Base-by-base conservation (phyloP, 2,888 invertebrate species). In the Zonitis immaculata region DNA sequence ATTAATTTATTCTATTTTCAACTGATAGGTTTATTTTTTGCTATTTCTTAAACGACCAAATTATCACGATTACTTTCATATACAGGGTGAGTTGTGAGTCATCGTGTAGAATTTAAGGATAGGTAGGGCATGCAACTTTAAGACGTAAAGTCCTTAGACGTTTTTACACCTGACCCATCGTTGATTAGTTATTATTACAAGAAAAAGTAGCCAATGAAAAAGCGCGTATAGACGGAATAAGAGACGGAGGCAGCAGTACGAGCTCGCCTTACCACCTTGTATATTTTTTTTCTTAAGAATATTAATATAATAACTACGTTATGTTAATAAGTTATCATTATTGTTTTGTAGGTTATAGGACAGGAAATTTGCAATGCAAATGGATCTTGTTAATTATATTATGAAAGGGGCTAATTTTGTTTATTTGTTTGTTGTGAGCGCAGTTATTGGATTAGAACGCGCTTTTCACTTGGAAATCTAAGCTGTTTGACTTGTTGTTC, bases 321-420 rank as follows among this genome's bases (percentile, higher is more conserved):
- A 18, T 27, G 49, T 39, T 49, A 27, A 47, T 44, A 30, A n/a
- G n/a, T n/a, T n/a, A n/a, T n/a, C n/a, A n/a, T n/a, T n/a, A n/a
- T n/a, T n/a, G n/a, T n/a, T n/a, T 42, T 52, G 42, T 39, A 50
- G 43, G 18, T 27, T 49, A 50, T 46, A 42, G 45, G 47, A 18
- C 16, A 8, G 39, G 12, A 47, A 26, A 56, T 56, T 44, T 56
- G 52, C 48, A 56, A 49, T 56, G 56, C 49, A 56, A 56, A 56
- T 56, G 49, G 47, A 39, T 28, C 20, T 50, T 49, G 52, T 52
- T 52, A 56, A 56, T 56, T 50, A 52, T 52, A 5, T n/a, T n/a
- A n/a, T n/a, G 47, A 56, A 56, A 49, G 46, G 49, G 49, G 49
- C 56, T 50, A 47, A 52, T 56, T 56, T 49, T 44, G 44, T 50